phyloP scores from a whole-genome alignment of 2,888 invertebrate species.

The Drosophila crucigera region DNA sequence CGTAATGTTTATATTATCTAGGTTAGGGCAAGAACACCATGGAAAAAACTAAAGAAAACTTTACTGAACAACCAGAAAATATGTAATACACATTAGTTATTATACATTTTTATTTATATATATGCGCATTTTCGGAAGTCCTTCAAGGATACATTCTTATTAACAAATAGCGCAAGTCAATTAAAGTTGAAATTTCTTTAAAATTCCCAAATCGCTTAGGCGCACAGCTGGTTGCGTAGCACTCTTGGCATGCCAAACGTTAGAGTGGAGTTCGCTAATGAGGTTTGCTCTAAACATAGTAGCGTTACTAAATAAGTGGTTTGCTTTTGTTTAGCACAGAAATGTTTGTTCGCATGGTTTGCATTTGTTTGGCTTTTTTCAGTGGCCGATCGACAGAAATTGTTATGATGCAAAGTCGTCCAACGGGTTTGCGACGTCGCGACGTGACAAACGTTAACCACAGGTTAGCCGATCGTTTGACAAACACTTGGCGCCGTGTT shows the following conservation, averaged over 20 bases:
- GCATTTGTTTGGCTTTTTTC: slow-evolving; percentile 74
- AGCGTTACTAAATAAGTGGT: slow-evolving; percentile 32
- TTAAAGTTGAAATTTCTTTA: not conserved
- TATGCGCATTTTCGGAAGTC: not conserved
- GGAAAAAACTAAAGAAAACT: not conserved
- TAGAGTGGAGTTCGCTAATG: slow-evolving; percentile 4
- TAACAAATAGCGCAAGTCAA: not conserved
- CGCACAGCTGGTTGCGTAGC: not conserved
- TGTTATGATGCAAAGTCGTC: slow-evolving; percentile 84
- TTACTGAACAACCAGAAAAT: too few relatives aligned
- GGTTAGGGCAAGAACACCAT: too few relatives aligned
- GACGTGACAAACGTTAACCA: slow-evolving; percentile 74
- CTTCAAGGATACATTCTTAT: not conserved
- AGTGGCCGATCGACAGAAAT: slow-evolving; percentile 49
- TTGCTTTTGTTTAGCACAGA: slow-evolving; percentile 14
- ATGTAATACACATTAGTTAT: too few relatives aligned
- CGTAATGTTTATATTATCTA: slow-evolving; percentile 17
- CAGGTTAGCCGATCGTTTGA: slow-evolving; percentile 79
- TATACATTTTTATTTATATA: too few relatives aligned
- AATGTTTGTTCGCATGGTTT: slow-evolving; percentile 56
- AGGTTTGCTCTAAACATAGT: slow-evolving; percentile 7
- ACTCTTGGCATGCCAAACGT: not conserved
- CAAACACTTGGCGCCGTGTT: slow-evolving; percentile 81
- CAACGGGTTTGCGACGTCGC: slow-evolving; percentile 76
- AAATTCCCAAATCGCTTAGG: slow-evolving; percentile 13